Base-by-base conservation (phyloP, 2,113 vertebrate genomes). In the Hemichromis elongatus region DNA sequence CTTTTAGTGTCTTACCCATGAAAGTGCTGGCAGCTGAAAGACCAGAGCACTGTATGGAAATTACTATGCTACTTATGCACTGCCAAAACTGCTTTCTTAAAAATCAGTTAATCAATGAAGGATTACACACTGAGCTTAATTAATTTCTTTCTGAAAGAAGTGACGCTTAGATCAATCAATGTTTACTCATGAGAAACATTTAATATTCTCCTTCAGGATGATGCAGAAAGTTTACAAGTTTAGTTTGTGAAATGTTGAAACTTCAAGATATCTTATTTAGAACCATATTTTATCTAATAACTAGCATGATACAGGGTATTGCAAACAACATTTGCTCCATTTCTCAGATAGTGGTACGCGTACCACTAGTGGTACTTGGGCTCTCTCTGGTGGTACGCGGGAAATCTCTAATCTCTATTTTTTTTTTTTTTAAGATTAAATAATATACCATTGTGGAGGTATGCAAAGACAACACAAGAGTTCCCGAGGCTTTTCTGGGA, bases 1-100 rank as follows among this genome's bases (percentile, higher is more conserved):
- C 61, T 61, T 83, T 28, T 83, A 28, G 42, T 53, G 63, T 77
- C 73, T 85, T 79, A 77, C 80, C 84, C 84, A 92, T 83, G 70
- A 89, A 81, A 77, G 79, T 90, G 78, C 78, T 66, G 9, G 83
- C 83, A 78, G 82, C 82, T 54, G 45, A 68, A 18, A 87, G 86
- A 79, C 57, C 8, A 9, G 57, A 77, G 88, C 82, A 75, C 26
- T 82, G 35, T 77, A 61, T 78, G 37, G 73, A 84, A 54, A 66
- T 35, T 53, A 40, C 21, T 42, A 10, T 83, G 50, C 5, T 37
- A 54, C 12, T 13, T 11, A 14, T 4, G 13, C n/a, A 42, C n/a
- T 21, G 24, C 53, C 35, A 80, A 33, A 30, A 77, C 8, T 9
- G 57, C 40, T 28, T 26, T 70, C 37, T 79, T 5, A 53, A 47